Conservation (phyloP, 2,888 invertebrate genomes). For the Osmoderma eremita region DNA sequence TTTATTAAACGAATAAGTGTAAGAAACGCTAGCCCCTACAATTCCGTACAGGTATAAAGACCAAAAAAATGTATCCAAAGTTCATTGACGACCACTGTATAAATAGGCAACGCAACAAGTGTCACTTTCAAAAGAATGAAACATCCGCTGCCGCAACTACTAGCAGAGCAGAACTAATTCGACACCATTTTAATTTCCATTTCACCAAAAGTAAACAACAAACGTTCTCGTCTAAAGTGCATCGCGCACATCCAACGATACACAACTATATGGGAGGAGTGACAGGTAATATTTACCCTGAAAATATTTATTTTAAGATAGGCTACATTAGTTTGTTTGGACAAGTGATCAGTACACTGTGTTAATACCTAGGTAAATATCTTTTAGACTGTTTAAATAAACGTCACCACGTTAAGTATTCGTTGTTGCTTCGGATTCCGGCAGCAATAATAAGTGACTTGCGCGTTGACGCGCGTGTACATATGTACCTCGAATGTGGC, state of each 20-base stretch:
- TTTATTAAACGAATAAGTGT: too few relatives aligned
- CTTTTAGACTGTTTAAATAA: conserved; percentile 43
- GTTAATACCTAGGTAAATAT: conserved; percentile 43
- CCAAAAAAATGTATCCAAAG: too few relatives aligned
- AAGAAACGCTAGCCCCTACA: too few relatives aligned
- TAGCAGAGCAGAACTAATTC: conserved; percentile 3
- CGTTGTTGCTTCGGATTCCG: conserved; percentile 4
- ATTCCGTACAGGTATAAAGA: too few relatives aligned
- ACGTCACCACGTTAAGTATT: conserved; percentile 27
- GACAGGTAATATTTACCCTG: conserved; percentile 36
- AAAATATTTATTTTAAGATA: conserved; percentile 42
- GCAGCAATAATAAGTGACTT: conserved; percentile 7
- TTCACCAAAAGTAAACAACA: conserved; percentile 32
- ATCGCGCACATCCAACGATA: conserved; percentile 3
- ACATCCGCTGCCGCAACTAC: background rate
- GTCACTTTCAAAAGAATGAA: conserved; percentile 10
- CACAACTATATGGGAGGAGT: conserved; percentile 9
- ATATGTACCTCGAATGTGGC: background rate
- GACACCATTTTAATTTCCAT: conserved; percentile 20
- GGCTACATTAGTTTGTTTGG: conserved; percentile 43
- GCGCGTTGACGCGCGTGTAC: background rate
- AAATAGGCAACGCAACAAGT: background rate
- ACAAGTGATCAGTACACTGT: conserved; percentile 43
- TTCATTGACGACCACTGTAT: too few relatives aligned
- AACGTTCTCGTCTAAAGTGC: conserved; percentile 32